These are phyloP conservation scores for Spea multiplicata DNA, from an alignment of 2,113 vertebrate species.

Conservation along the genomic window DNA sequence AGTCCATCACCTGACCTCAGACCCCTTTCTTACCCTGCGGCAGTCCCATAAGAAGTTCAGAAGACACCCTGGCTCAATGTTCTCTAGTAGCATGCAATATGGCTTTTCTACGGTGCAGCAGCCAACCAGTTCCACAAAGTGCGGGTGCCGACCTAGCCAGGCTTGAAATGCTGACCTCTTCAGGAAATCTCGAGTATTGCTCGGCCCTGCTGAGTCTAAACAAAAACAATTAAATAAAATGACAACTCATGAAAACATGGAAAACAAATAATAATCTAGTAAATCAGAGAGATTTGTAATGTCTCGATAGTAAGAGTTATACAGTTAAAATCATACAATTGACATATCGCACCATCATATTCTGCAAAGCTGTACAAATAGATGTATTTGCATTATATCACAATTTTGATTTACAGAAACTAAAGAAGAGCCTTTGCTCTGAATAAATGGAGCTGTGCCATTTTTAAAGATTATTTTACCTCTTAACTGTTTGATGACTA, in stretches of 20 bases:
- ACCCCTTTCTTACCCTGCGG: conserved; percentile 61
- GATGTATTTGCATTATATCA: no score
- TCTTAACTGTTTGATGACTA: conserved; percentile 33
- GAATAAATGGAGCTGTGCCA: no score
- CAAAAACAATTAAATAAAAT: not conserved
- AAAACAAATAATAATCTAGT: no score
- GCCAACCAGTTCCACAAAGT: conserved; percentile 65
- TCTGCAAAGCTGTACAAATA: no score
- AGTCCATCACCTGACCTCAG: no score
- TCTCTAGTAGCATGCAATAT: conserved; percentile 66
- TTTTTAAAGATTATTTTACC: not conserved
- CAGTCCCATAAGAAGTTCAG: conserved; percentile 72
- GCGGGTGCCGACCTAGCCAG: conserved; percentile 61
- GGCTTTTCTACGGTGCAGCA: conserved; percentile 64
- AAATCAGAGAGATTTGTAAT: no score
- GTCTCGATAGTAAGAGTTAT: no score
- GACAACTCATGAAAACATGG: no score
- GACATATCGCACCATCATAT: no score
- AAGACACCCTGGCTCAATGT: conserved; percentile 60
- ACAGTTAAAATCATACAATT: no score
- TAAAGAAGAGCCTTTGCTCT: no score
- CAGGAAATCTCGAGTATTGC: conserved; percentile 64
- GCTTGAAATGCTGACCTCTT: conserved; percentile 64
- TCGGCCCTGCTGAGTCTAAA: conserved; percentile 52
- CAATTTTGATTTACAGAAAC: no score